These are phyloP conservation scores for Cecidostiba fungosa DNA, from an alignment of 2,888 invertebrate genomes.

Conservation along the genomic window DNA sequence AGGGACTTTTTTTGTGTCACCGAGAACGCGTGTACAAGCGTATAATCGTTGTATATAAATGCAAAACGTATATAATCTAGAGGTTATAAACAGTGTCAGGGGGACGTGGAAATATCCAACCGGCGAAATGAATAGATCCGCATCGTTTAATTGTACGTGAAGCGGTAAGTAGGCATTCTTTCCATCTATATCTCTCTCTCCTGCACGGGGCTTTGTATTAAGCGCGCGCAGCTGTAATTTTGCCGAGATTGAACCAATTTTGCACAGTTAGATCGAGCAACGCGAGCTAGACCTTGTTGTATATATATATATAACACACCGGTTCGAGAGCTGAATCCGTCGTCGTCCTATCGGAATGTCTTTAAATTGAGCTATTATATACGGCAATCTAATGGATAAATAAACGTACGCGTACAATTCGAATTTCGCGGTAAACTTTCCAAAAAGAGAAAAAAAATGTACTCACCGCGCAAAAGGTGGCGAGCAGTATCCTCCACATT, in stretches of 20 bases:
- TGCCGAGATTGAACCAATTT: constrained; percentile 7
- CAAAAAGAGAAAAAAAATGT: background rate
- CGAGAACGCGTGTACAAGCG: background rate
- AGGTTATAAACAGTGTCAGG: background rate
- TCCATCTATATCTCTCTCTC: too few relatives aligned
- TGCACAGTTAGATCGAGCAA: constrained; percentile 4
- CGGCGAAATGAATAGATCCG: background rate
- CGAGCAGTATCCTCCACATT: constrained; percentile 76
- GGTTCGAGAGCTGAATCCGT: too few relatives aligned
- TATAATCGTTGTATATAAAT: background rate
- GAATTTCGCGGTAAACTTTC: background rate
- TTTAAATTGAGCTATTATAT: background rate
- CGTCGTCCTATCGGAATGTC: background rate
- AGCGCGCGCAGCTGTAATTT: constrained; percentile 2
- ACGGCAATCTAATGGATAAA: background rate
- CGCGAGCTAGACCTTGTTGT: background rate
- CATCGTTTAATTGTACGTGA: constrained; percentile 1
- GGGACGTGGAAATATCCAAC: background rate
- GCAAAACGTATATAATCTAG: background rate
- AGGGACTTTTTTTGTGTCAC: constrained; percentile 16
- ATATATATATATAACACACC: too few relatives aligned
- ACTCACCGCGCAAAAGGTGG: constrained; percentile 76
- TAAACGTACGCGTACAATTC: too few relatives aligned
- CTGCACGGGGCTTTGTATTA: too few relatives aligned
- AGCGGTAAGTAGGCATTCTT: background rate